Conservation (phyloP, 2,888 invertebrate genomes). For the Callyntrura guangdongensis region DNA sequence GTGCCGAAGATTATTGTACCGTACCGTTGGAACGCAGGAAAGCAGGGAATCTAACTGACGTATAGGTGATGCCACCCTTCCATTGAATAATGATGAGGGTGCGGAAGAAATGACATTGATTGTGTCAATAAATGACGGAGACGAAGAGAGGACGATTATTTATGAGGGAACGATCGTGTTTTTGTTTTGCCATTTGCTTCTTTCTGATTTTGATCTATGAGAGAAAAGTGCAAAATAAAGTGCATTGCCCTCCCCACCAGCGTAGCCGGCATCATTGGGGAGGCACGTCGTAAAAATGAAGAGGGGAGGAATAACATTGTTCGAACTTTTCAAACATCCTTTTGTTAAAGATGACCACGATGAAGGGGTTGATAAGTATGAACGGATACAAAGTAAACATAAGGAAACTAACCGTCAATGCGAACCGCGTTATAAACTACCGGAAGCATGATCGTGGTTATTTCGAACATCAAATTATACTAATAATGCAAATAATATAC, state of each 20-base stretch:
- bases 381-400: slow-evolving; percentile 20
- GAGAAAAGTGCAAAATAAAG: slow-evolving; percentile 64
- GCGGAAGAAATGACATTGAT: slow-evolving; percentile 71
- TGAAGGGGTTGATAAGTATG: slow-evolving; percentile 36
- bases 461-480: too few species aligned
- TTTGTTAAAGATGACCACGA: slow-evolving; percentile 6
- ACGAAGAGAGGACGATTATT: slow-evolving; percentile 29
- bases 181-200: slow-evolving; percentile 35
- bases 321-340: slow-evolving; percentile 8
- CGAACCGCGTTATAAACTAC: too few species aligned
- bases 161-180: slow-evolving; percentile 46
- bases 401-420: too few species aligned
- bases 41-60: too few species aligned
- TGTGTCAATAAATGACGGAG: slow-evolving; percentile 71
- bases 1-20: too few species aligned
- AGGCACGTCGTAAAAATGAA: slow-evolving; percentile 11
- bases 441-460: too few species aligned
- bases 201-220: slow-evolving; percentile 39
- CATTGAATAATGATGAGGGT: slow-evolving; percentile 45
- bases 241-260: slow-evolving; percentile 57
- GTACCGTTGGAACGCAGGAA: too few species aligned
- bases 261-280: slow-evolving; percentile 25
- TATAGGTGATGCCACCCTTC: not conserved
- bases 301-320: not conserved
- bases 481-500: slow-evolving; percentile 34